These are phyloP conservation scores for Notoglanidium macrostoma DNA, from an alignment of 2,797 vertebrate genomes.

Conservation along the genomic window DNA sequence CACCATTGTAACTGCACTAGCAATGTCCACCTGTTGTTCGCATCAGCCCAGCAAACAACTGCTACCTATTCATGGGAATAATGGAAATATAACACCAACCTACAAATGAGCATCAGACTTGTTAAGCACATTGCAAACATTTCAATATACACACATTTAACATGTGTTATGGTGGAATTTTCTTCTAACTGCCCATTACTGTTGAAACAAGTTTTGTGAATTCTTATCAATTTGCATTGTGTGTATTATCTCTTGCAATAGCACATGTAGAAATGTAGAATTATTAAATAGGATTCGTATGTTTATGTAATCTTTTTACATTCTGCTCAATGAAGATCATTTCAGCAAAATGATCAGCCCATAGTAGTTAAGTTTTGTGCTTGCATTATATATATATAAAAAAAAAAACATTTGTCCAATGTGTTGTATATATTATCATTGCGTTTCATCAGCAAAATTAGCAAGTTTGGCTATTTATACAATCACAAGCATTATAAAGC, in stretches of 20 bases:
- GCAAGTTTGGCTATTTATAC: neutral
- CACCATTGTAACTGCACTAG: neutral
- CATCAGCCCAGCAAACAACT: neutral
- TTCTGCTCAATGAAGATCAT: conserved; percentile 76
- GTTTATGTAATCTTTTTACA: conserved; percentile 66
- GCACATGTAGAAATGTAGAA: too few relatives aligned
- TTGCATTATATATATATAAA: neutral
- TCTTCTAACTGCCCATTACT: neutral
- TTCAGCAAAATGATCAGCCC: conserved; percentile 66
- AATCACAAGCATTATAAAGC: neutral
- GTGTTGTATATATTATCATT: neutral
- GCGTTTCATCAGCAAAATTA: neutral
- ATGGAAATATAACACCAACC: neutral
- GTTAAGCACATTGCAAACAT: neutral
- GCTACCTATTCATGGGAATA: neutral
- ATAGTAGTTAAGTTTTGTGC: neutral
- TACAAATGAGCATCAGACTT: neutral
- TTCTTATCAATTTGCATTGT: neutral
- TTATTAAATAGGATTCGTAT: conserved; percentile 56
- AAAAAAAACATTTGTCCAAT: neutral
- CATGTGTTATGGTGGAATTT: neutral
- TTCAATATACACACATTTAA: neutral
- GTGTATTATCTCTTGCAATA: too few relatives aligned
- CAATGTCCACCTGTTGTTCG: neutral
- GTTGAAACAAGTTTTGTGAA: neutral